phyloP scores from a whole-genome alignment of 2,888 invertebrate genomes.

The Sipha maydis region DNA sequence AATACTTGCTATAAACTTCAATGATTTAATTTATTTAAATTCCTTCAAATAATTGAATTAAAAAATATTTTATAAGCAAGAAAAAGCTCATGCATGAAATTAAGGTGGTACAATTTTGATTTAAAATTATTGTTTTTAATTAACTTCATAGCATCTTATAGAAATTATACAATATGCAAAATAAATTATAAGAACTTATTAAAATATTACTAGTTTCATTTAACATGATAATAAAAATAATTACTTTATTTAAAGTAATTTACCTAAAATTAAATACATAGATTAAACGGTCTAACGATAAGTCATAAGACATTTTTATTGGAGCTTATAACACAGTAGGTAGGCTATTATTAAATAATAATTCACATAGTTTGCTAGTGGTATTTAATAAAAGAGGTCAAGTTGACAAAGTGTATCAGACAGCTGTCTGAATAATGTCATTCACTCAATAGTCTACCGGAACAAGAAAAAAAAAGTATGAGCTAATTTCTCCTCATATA shows the following conservation, averaged over 20 bases:
- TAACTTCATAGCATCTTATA: neutral
- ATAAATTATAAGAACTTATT: constrained; percentile 4
- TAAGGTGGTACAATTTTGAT: neutral
- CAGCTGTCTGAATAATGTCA: constrained; percentile 61
- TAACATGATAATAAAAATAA: constrained; percentile 26
- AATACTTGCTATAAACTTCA: neutral
- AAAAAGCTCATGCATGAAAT: neutral
- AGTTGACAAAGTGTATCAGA: constrained; percentile 62
- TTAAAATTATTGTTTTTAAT: neutral
- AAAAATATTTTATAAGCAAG: neutral
- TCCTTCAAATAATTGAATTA: no score
- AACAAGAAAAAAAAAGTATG: constrained; percentile 59
- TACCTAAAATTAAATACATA: constrained; percentile 36
- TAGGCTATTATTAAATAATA: constrained; percentile 58
- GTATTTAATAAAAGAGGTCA: constrained; percentile 59
- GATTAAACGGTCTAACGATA: constrained; percentile 9
- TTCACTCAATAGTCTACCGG: constrained; percentile 60
- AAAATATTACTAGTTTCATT: constrained; percentile 9
- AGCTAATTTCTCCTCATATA: constrained; percentile 57
- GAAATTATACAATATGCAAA: neutral
- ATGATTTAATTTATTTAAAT: no score
- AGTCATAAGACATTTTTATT: constrained; percentile 44
- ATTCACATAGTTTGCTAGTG: constrained; percentile 54
- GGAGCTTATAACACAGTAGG: constrained; percentile 29
- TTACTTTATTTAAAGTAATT: constrained; percentile 23